A percentile compares a stretch with the other conserved stretches of the same genome.
Conservation (phyloP, 2,888 invertebrate species). For the Metellina segmentata region DNA sequence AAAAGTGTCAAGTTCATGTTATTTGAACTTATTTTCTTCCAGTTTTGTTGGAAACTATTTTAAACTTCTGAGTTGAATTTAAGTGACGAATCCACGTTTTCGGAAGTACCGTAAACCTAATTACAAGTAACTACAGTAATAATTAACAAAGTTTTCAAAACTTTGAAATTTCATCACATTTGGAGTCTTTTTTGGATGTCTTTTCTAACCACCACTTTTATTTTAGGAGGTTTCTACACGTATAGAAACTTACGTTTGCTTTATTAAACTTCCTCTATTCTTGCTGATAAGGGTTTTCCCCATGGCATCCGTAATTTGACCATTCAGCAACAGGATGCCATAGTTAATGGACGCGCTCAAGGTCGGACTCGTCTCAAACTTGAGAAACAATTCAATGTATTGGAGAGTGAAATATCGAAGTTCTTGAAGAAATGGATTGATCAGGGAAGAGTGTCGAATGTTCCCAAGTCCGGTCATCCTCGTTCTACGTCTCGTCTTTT, state of each 20-base stretch:
- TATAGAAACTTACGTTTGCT: background rate
- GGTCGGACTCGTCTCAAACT: background rate
- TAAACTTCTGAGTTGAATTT: no score
- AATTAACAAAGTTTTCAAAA: no score
- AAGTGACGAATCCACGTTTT: no score
- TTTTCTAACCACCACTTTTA: background rate
- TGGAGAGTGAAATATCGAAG: constrained; percentile 1
- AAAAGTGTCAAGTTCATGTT: no score
- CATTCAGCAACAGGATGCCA: background rate
- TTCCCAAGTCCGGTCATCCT: no score
- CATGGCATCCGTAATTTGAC: background rate
- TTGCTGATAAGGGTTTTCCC: background rate
- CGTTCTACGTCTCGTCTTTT: no score
- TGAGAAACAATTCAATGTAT: background rate
- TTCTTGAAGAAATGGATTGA: background rate
- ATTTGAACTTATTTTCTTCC: no score
- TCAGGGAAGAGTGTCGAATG: background rate
- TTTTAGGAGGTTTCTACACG: background rate
- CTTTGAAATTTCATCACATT: no score
- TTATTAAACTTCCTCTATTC: background rate
- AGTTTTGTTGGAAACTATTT: no score
- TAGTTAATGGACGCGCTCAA: background rate
- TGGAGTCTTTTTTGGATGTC: no score
- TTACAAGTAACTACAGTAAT: no score
- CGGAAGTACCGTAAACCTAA: no score